Percentiles rank a stretch among this genome's conserved stretches.
phyloP scores from a whole-genome alignment of 2,797 vertebrate species.

The Saxicola maurus region DNA sequence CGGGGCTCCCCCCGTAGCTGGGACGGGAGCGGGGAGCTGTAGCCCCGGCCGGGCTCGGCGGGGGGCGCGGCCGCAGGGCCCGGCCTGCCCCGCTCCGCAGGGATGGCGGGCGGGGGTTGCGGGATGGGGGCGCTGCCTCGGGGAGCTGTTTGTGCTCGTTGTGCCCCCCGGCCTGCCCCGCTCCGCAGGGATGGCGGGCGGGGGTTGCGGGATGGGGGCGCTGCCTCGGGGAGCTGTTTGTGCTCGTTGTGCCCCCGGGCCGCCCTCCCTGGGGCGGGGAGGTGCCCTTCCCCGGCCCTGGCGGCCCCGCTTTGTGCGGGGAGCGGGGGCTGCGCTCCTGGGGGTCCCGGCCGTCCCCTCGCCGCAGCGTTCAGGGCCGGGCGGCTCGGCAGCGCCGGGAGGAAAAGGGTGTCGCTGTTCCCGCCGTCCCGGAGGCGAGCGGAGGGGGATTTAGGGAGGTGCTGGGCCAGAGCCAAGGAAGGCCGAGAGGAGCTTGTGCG shows the following conservation, averaged over 20 bases:
- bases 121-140: too few relatives aligned
- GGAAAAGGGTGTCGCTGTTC: background rate
- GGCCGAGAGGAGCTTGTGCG: background rate
- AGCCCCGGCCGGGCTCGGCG: background rate
- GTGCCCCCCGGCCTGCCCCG: too few relatives aligned
- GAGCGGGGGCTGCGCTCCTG: background rate
- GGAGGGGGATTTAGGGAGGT: background rate
- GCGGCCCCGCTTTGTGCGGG: background rate
- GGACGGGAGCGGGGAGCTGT: background rate
- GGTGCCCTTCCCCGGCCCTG: background rate
- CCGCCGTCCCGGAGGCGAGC: background rate
- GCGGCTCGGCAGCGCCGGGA: background rate
- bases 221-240: too few relatives aligned
- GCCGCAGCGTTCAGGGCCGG: background rate
- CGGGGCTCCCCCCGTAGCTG: background rate
- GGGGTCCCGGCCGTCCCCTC: background rate
- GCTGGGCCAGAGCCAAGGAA: background rate
- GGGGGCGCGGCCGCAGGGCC: conserved; percentile 29
- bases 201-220: too few relatives aligned
- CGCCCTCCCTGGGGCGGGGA: fast-evolving
- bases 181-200: too few relatives aligned
- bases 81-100: background rate
- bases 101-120: too few relatives aligned
- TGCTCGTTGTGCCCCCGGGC: too few relatives aligned
- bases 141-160: too few relatives aligned